phyloP scores from a whole-genome alignment of 1,140 invertebrate genomes.

The Orchestia grillus region DNA sequence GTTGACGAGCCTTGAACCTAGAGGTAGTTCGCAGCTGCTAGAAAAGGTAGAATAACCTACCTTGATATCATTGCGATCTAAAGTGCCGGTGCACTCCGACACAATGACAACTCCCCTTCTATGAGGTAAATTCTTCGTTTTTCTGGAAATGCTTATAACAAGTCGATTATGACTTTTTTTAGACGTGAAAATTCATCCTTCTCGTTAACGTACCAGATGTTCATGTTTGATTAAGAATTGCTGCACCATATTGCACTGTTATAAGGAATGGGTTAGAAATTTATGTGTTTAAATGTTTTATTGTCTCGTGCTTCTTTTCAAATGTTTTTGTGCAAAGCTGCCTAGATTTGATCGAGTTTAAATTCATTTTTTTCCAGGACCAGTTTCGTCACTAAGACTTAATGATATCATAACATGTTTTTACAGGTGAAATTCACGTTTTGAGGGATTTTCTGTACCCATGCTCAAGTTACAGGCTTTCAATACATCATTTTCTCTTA shows the following conservation, averaged over 20 bases:
- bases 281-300: too few relatives aligned
- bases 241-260: neutral
- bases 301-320: too few relatives aligned
- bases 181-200: neutral
- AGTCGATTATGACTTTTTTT: neutral
- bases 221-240: neutral
- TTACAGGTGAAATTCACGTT: neutral
- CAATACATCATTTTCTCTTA: neutral
- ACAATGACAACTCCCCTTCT: neutral
- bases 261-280: neutral
- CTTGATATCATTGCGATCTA: conserved; percentile 1
- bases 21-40: conserved; percentile 2
- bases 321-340: neutral
- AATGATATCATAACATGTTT: neutral
- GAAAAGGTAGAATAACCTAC: neutral
- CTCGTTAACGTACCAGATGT: neutral
- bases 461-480: neutral
- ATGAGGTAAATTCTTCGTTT: too few relatives aligned
- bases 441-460: neutral
- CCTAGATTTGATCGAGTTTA: neutral
- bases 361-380: neutral
- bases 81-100: neutral
- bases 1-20: conserved; percentile 35
- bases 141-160: neutral
- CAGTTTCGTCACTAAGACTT: neutral